Conservation (phyloP, 2,797 vertebrate genomes). For the Chelon labrosus region DNA sequence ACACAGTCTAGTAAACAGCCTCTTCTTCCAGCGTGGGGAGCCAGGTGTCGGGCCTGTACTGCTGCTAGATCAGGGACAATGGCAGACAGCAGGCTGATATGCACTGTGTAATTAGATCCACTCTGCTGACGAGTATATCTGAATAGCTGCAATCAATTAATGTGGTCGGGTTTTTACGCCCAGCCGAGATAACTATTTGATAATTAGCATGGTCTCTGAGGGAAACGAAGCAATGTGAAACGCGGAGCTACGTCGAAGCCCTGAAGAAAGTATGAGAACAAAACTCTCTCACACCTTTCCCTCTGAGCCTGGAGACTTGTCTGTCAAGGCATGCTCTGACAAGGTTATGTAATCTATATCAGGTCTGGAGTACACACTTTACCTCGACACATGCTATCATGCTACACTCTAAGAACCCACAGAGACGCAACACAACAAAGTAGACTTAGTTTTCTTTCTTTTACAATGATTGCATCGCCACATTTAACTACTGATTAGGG, state of each 20-base stretch:
- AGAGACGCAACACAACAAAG: slow-evolving; percentile 34
- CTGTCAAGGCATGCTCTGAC: slow-evolving; percentile 43
- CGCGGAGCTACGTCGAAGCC: not conserved
- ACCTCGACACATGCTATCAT: slow-evolving; percentile 7
- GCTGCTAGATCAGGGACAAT: slow-evolving; percentile 52
- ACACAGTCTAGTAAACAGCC: slow-evolving; percentile 13
- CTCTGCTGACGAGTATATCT: slow-evolving; percentile 35
- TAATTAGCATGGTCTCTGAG: slow-evolving; percentile 1
- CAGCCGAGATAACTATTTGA: slow-evolving; percentile 12
- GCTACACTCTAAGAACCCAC: slow-evolving; percentile 28
- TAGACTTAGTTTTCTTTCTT: slow-evolving; percentile 2
- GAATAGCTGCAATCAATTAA: slow-evolving; percentile 52
- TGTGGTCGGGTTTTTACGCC: slow-evolving; percentile 39
- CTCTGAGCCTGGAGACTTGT: slow-evolving; percentile 12
- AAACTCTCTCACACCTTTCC: slow-evolving; percentile 41
- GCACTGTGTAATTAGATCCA: slow-evolving; percentile 66
- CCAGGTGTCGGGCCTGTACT: slow-evolving; percentile 65
- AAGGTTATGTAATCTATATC: slow-evolving; percentile 52
- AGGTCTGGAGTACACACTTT: not conserved
- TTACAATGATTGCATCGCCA: not conserved
- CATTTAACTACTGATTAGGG: slow-evolving; percentile 5
- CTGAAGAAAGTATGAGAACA: slow-evolving; percentile 17
- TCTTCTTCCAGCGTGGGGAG: slow-evolving; percentile 35
- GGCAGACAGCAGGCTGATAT: slow-evolving; percentile 69
- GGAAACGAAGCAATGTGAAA: slow-evolving; percentile 16